phyloP scores from a whole-genome alignment of 2,113 vertebrate genomes.

The Bubo bubo region DNA sequence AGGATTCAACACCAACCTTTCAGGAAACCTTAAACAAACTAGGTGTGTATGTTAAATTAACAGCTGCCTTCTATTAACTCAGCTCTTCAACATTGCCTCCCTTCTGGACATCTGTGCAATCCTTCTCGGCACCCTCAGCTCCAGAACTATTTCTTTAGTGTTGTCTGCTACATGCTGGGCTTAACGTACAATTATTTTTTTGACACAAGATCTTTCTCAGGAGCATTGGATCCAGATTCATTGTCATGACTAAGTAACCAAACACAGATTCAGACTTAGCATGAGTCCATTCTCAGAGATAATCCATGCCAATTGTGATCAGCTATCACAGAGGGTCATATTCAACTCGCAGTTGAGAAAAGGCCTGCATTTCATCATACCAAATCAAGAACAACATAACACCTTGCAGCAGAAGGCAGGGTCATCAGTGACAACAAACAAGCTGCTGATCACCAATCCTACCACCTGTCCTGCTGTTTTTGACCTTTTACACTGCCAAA shows the following conservation, averaged over 20 bases:
- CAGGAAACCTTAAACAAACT: not conserved
- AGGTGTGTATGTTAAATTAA: not conserved
- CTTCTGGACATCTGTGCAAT: not conserved
- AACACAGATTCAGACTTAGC: not conserved
- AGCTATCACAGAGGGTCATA: not conserved
- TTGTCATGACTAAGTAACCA: not conserved
- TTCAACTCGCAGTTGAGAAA: not conserved
- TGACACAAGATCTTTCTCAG: not conserved
- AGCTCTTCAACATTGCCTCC: not conserved
- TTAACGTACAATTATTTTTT: not conserved
- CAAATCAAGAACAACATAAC: not conserved
- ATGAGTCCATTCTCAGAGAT: not conserved
- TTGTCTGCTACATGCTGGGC: accelerated
- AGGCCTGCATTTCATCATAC: not conserved
- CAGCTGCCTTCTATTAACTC: not conserved
- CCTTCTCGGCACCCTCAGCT: not conserved
- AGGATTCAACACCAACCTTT: not conserved
- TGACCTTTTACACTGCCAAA: not conserved
- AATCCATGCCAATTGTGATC: not conserved
- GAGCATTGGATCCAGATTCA: not conserved
- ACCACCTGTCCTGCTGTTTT: not conserved
- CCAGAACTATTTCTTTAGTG: not conserved
- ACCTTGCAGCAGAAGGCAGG: not conserved
- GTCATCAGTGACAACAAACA: not conserved
- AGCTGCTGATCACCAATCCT: not conserved